Conservation (phyloP, 2,888 invertebrate species). For the Harpalus rufipes region DNA sequence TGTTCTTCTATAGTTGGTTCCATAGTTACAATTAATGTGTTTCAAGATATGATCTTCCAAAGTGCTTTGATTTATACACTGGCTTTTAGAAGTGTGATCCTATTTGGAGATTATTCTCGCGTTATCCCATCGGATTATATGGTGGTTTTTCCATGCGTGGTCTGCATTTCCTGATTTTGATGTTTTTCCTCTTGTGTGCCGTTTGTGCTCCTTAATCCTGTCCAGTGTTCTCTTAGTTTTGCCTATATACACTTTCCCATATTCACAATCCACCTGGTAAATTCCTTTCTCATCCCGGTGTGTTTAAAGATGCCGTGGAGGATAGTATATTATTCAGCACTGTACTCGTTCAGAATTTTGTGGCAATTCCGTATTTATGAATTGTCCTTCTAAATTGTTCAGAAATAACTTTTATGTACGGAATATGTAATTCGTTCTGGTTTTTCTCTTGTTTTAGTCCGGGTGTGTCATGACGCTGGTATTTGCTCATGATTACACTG, state of each 20-base stretch:
- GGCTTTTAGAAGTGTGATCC: not conserved
- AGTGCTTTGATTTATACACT: constrained; percentile 2
- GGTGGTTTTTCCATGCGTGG: constrained; percentile 39
- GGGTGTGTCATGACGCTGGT: not conserved
- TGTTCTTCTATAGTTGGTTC: not conserved
- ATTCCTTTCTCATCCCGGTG: constrained; percentile 7
- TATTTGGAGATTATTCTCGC: not conserved
- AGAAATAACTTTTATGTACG: not conserved
- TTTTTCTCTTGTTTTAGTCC: not conserved
- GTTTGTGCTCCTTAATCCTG: constrained; percentile 32
- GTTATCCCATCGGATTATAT: not conserved
- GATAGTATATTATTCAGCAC: not conserved
- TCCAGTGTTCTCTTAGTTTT: not conserved
- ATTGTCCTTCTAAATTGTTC: not conserved
- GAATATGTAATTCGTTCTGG: not conserved
- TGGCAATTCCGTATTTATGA: not conserved
- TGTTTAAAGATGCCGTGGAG: not conserved
- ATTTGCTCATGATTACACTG: not conserved
- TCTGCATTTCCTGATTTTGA: constrained; percentile 34
- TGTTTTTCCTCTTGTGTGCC: constrained; percentile 13
- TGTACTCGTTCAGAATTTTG: not conserved
- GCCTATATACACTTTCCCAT: constrained; percentile 1
- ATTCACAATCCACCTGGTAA: constrained; percentile 1
- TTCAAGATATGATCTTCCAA: not conserved
- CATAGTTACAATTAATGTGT: not conserved